These are phyloP conservation scores for Corythornis leucogaster DNA, from an alignment of 2,797 vertebrate genomes.

Conservation along the genomic window DNA sequence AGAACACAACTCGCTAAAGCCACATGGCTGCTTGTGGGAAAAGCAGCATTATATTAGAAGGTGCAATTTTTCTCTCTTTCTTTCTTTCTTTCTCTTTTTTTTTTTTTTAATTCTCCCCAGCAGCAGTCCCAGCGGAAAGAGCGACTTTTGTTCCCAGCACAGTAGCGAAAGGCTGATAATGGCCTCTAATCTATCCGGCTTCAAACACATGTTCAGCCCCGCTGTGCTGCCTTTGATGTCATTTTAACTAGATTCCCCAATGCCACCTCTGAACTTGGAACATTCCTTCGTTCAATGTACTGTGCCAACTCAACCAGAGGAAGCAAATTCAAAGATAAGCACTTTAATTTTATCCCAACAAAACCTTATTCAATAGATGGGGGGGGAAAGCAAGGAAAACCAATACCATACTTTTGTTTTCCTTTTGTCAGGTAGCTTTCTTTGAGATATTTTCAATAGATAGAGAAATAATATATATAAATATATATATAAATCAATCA, in stretches of 20 bases:
- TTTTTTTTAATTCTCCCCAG: slow-evolving; percentile 58
- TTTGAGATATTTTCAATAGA: slow-evolving; percentile 68
- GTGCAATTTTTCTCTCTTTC: slow-evolving; percentile 59
- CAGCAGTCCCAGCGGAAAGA: slow-evolving; percentile 71
- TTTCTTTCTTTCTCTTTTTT: neutral
- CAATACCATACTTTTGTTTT: slow-evolving; percentile 70
- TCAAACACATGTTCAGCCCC: slow-evolving; percentile 83
- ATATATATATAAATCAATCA: neutral
- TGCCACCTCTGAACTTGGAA: slow-evolving; percentile 77
- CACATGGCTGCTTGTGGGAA: neutral
- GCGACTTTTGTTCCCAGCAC: slow-evolving; percentile 72
- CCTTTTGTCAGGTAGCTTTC: slow-evolving; percentile 68
- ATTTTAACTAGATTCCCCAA: slow-evolving; percentile 74
- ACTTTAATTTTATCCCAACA: slow-evolving; percentile 74
- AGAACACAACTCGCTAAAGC: slow-evolving; percentile 9
- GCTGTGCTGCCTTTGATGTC: slow-evolving; percentile 80
- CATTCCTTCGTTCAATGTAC: slow-evolving; percentile 69
- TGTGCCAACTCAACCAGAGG: slow-evolving; percentile 61
- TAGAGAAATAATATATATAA: slow-evolving; percentile 32
- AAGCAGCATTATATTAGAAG: slow-evolving; percentile 44
- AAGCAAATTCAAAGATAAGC: slow-evolving; percentile 70
- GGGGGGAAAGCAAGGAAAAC: slow-evolving; percentile 56
- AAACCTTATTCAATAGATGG: slow-evolving; percentile 67
- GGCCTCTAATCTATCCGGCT: slow-evolving; percentile 82
- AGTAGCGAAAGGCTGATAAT: slow-evolving; percentile 81